Conservation (phyloP, 2,888 invertebrate genomes). For the Plusia festucae region DNA sequence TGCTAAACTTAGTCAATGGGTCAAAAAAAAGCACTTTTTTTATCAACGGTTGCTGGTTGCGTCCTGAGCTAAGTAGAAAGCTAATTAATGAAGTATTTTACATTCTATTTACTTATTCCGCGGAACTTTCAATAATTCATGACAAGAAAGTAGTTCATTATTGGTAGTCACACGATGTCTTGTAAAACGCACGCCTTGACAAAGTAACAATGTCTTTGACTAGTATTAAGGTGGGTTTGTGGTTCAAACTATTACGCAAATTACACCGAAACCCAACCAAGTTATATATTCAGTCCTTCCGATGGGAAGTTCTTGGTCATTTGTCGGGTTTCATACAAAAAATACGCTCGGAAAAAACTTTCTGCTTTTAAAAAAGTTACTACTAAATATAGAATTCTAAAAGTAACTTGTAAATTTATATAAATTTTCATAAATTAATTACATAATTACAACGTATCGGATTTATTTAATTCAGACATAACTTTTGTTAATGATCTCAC, state of each 20-base stretch:
- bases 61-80: slow-evolving; percentile 6
- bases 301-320: background rate
- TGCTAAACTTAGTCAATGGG: no score
- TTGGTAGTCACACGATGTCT: slow-evolving; percentile 22
- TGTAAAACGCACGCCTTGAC: background rate
- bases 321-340: background rate
- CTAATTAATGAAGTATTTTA: slow-evolving; percentile 1
- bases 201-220: slow-evolving; percentile 1
- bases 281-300: background rate
- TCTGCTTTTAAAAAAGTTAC: background rate
- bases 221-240: background rate
- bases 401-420: background rate
- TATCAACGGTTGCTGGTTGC: no score
- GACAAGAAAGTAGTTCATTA: slow-evolving; percentile 17
- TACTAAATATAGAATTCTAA: background rate
- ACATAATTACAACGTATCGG: background rate
- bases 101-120: slow-evolving; percentile 12
- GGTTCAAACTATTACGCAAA: background rate
- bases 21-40: no score
- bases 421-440: background rate
- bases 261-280: background rate
- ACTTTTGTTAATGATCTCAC: background rate
- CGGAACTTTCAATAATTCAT: slow-evolving; percentile 10
- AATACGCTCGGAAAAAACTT: background rate
- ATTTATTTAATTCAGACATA: background rate